Percentiles rank a stretch among this genome's conserved stretches.
Conservation (phyloP, 2,113 vertebrate species). For the Camelus dromedarius region DNA sequence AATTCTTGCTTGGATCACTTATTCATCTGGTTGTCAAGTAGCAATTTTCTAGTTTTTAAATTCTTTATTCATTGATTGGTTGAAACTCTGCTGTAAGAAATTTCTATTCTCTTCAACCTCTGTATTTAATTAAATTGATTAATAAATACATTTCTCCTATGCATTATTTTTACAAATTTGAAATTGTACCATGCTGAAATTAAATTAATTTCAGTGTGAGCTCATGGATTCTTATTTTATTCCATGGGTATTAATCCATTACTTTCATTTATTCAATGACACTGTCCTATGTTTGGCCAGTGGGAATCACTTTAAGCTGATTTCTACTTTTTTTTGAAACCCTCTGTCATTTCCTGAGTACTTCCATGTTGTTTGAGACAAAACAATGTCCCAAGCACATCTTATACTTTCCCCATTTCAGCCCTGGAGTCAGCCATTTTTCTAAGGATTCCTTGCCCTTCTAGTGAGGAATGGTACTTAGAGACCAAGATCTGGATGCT, state of each 20-base stretch:
- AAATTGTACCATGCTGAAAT: background rate
- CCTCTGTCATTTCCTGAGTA: background rate
- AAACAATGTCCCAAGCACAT: background rate
- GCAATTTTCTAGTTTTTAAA: constrained; percentile 42
- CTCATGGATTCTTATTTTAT: constrained; percentile 23
- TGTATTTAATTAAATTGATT: background rate
- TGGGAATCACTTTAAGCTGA: background rate
- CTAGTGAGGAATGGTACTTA: background rate
- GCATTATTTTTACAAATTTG: background rate
- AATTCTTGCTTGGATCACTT: constrained; percentile 31
- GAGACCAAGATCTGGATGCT: constrained; percentile 1
- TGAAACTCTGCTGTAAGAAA: background rate
- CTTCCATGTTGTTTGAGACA: background rate
- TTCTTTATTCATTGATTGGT: background rate
- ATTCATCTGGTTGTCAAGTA: background rate
- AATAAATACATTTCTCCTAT: background rate
- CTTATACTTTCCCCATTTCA: background rate
- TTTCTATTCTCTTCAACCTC: constrained; percentile 12
- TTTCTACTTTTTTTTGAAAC: background rate
- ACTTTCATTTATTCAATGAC: background rate
- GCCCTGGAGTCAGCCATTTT: background rate
- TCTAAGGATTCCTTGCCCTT: background rate
- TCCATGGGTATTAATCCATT: background rate
- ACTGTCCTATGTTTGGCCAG: background rate
- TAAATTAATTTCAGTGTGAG: background rate